These are phyloP conservation scores for Metellina segmentata DNA, from an alignment of 2,888 invertebrate genomes.

Conservation along the genomic window DNA sequence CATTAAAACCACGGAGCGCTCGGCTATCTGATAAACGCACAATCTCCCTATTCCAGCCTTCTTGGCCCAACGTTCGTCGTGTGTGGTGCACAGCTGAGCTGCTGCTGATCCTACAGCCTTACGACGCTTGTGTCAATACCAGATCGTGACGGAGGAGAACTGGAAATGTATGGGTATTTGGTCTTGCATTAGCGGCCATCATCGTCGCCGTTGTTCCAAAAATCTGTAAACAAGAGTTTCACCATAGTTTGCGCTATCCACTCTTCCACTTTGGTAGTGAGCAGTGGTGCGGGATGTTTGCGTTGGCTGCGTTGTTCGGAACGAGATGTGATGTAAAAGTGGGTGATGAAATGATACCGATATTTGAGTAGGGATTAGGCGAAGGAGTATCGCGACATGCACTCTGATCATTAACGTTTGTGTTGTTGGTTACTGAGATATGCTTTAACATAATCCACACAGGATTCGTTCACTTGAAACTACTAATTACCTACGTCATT, in stretches of 20 bases:
- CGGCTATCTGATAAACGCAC: constrained; percentile 4
- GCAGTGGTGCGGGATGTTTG: background rate
- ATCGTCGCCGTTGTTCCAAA: constrained; percentile 19
- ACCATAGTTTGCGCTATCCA: too few relatives aligned
- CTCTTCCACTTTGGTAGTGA: background rate
- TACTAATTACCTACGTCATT: too few relatives aligned
- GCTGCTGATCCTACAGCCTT: background rate
- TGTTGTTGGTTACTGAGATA: too few relatives aligned
- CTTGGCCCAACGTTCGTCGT: background rate
- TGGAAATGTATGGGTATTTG: constrained; percentile 38
- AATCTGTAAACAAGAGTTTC: constrained; percentile 21
- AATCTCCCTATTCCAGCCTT: background rate
- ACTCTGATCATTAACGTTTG: too few relatives aligned
- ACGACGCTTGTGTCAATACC: constrained; percentile 27
- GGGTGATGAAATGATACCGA: background rate
- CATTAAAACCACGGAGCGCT: constrained; percentile 3
- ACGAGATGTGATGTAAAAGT: background rate
- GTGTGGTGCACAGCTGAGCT: constrained; percentile 27
- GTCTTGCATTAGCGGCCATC: constrained; percentile 26
- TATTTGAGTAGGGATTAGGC: background rate
- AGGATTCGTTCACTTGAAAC: too few relatives aligned
- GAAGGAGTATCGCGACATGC: background rate
- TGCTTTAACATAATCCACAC: too few relatives aligned
- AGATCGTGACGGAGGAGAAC: constrained; percentile 10
- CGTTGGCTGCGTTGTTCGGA: background rate